Evolutionary conservation across 2,113 vertebrate species (phyloP), one percentile per base, ranked within the genome.

Genomic region (Sitta europaea): DNA sequence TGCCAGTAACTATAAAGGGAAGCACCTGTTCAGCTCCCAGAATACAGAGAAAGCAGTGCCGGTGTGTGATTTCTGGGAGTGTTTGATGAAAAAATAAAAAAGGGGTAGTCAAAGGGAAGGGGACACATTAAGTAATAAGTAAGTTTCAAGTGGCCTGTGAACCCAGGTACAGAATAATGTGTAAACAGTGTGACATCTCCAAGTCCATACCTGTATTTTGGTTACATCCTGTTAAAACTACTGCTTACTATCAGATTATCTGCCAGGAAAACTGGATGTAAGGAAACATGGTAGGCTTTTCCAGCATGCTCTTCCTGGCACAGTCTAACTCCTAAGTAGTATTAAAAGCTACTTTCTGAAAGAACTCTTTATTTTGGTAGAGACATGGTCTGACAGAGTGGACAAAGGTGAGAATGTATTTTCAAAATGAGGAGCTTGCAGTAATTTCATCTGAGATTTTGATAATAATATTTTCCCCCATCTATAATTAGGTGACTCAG

Each of bases 1-100:
- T 38, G 97, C 94, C 88, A 98, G 53, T 76, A 99, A 97, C 99
- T 99, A 27, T 22, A 73, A 66, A 40, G 38, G 36, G 57, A 96
- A 85, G 66, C 19, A 95, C 79, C 50, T 95, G 51, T 57, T 95
- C 73, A 96, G 57, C 35, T 92, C 31, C 40, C 86, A 78, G 53
- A 78, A 40, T 31, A 72, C 59, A 88, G 62, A 76, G 81, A 47
- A 73, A 89, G 10, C 25, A 68, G 9, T 47, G 31, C 36, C 38
- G 48, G 31, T 18, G 25, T 55, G 15, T 55, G 36, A 43, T 38
- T 10, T 2, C 35, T 57, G 72, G 21, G 35, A 14, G 14, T 4
- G 9, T 58, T 92, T 61, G 43, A 9, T 6, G 5, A 35, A 79
- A 43, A 29, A 20, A 59, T 22, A 24, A 66, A 57, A 31, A 31